Evolutionary conservation across 2,888 invertebrate genomes (phyloP).

Genomic region (Ophion ellenae): DNA sequence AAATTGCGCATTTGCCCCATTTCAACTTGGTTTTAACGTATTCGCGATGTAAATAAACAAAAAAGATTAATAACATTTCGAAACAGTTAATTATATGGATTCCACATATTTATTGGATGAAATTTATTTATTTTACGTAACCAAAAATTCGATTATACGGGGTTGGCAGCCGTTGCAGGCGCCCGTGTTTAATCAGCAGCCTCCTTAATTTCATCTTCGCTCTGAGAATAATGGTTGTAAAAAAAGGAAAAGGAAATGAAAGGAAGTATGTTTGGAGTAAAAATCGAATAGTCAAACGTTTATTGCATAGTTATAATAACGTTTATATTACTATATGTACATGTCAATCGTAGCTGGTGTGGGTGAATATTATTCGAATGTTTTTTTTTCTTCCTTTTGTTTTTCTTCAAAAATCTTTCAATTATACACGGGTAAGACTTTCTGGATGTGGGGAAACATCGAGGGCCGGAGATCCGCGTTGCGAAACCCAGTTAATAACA

Average conservation of each 20-base stretch:
- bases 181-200: too few relatives aligned
- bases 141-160: too few relatives aligned
- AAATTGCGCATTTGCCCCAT: too few relatives aligned
- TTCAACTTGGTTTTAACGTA: too few relatives aligned
- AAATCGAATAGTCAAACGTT: constrained; percentile 31
- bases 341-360: constrained; percentile 60
- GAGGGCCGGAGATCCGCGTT: constrained; percentile 1
- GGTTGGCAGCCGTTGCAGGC: too few relatives aligned
- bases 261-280: constrained; percentile 1
- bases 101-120: too few relatives aligned
- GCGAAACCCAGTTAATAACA: neutral
- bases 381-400: constrained; percentile 11
- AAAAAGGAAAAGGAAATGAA: too few relatives aligned
- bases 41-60: too few relatives aligned
- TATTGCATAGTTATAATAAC: constrained; percentile 65
- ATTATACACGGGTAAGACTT: neutral
- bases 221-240: neutral
- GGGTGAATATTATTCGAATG: constrained; percentile 54
- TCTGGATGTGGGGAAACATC: constrained; percentile 9
- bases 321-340: constrained; percentile 67
- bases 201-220: neutral
- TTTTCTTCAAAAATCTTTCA: constrained; percentile 11
- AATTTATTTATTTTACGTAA: too few relatives aligned
- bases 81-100: too few relatives aligned
- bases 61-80: too few relatives aligned